Evolutionary conservation across 1,140 invertebrate genomes (phyloP), one percentile per base, ranked within the genome.

Genomic region (Caerostris darwini): DNA sequence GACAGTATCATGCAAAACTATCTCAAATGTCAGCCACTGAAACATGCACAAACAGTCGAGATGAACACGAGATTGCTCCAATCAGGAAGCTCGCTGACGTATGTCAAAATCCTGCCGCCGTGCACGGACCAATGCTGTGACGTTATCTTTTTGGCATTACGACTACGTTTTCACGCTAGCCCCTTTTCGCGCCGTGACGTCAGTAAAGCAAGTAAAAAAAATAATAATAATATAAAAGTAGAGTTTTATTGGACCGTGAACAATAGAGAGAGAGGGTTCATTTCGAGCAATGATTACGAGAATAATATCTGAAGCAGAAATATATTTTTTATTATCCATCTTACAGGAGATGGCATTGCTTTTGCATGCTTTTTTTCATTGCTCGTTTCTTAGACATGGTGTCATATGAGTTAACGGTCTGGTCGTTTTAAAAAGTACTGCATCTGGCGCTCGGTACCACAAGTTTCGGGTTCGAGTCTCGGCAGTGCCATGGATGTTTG

Each of bases 31-130:
- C 87, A 89, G 64, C 53, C 8, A 56, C n/a, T 54, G 64, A 69
- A 67, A 89, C 69, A 77, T 69, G n/a, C 67, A 34, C 56, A 83
- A 14, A 88, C 69, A 69, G 17, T 57, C 8, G 69, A 77, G 89
- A 90, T 90, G 87, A 71, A 90, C 69, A 90, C 19, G 57, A 77
- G 89, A 90, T 90, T 50, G 56, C 19, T 10, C 89, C 89, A 90
- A 90, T 90, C 89, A 90, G 89, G 89, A 90, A 90, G 34, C 86
- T 17, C 57, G 89, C 54, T 90, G 89, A 90, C 89, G 89, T 90
- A 81, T 90, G 89, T 54, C 71, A 81, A 53, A 90, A 14, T n/a
- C 58, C 86, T 64, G 34, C 59, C 53, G 56, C 7, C 12, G 54
- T 57, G 50, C 10, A 19, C 17, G 57, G 82, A 85, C 58, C 19